Conservation (phyloP, 2,113 vertebrate genomes). For the Penelope pileata region DNA sequence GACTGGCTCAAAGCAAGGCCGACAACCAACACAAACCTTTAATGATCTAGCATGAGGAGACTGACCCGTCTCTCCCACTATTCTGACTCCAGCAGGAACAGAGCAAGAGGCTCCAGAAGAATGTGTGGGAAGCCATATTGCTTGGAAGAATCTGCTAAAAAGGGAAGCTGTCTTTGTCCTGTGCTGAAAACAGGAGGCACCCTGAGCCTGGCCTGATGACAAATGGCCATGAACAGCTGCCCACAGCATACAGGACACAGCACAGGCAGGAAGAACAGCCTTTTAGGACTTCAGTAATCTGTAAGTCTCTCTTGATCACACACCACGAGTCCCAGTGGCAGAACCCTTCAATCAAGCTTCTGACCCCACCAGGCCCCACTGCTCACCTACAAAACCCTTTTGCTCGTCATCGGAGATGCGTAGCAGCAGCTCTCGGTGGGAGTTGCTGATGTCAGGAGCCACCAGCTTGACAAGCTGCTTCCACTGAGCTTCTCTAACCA, state of each 20-base stretch:
- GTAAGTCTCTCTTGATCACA: neutral
- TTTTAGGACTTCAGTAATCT: neutral
- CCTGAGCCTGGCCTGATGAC: neutral
- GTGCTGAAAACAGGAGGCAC: neutral
- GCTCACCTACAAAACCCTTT: slow-evolving; percentile 85
- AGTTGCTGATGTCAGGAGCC: slow-evolving; percentile 81
- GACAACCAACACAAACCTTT: neutral
- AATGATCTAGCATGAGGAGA: neutral
- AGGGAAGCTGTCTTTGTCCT: neutral
- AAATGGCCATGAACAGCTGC: neutral
- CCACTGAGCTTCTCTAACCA: slow-evolving; percentile 84
- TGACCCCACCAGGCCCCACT: neutral
- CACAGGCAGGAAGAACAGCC: neutral
- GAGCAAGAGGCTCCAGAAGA: neutral
- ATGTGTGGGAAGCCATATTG: neutral
- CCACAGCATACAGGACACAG: neutral
- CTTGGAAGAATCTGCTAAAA: neutral
- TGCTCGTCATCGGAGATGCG: slow-evolving; percentile 82
- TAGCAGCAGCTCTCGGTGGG: slow-evolving; percentile 88
- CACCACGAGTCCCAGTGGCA: neutral
- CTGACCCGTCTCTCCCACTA: neutral
- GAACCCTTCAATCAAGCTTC: neutral
- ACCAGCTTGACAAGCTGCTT: slow-evolving; percentile 83
- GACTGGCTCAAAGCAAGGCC: neutral
- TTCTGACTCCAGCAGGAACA: neutral